Evolutionary conservation across 2,888 invertebrate genomes (phyloP).

Genomic region (Exocentrus adspersus): DNA sequence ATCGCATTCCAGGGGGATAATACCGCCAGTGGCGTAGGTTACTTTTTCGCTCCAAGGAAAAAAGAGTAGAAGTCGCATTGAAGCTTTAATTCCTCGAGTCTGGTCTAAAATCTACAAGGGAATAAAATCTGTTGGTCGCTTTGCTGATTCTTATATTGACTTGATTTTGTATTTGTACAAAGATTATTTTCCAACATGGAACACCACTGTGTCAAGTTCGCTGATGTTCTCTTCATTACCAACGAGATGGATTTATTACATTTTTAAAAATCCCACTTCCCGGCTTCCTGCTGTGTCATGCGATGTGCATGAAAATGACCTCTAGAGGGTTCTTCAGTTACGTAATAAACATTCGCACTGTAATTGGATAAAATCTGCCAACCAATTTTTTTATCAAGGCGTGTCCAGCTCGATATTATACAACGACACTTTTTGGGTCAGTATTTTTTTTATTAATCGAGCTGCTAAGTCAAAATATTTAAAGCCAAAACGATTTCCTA

Average conservation of each 20-base stretch:
- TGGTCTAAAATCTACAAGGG: too few relatives aligned
- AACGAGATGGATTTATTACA: constrained; percentile 22
- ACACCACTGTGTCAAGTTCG: background rate
- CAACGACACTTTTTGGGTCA: too few relatives aligned
- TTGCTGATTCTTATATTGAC: too few relatives aligned
- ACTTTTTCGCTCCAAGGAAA: background rate
- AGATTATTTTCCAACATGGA: background rate
- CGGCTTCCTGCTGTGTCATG: background rate
- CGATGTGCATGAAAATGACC: constrained; percentile 20
- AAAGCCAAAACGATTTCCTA: too few relatives aligned
- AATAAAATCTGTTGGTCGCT: too few relatives aligned
- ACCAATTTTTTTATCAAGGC: background rate
- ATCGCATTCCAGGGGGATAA: constrained; percentile 20
- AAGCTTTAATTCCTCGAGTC: too few relatives aligned
- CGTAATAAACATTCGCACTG: constrained; percentile 6
- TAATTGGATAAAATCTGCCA: background rate
- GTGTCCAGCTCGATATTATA: too few relatives aligned
- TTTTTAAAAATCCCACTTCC: constrained; percentile 26
- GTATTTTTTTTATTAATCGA: too few relatives aligned
- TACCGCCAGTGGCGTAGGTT: constrained; percentile 11
- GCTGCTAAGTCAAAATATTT: too few relatives aligned
- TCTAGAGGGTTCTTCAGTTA: background rate
- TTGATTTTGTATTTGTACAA: too few relatives aligned
- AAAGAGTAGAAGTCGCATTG: too few relatives aligned
- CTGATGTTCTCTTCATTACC: constrained; percentile 8